Evolutionary conservation across 2,888 invertebrate genomes (phyloP).

Genomic region (Apantesis nais): DNA sequence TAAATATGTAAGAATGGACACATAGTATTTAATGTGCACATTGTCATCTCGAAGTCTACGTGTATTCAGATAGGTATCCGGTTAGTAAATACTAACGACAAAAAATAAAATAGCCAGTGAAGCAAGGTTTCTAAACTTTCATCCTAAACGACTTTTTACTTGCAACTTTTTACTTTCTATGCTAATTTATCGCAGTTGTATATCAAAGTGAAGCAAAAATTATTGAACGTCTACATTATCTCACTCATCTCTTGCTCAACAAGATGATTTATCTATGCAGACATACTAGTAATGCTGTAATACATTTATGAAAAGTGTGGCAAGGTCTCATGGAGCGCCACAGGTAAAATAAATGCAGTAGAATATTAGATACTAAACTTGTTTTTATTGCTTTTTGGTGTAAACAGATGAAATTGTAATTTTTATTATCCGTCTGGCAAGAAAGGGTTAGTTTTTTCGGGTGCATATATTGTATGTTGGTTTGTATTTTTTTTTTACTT

Average conservation of each 20-base stretch:
- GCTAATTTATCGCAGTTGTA: background rate
- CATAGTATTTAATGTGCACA: too few species aligned
- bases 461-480: too few species aligned
- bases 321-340: conserved; percentile 10
- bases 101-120: background rate
- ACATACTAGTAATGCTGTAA: conserved; percentile 6
- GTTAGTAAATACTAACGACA: background rate
- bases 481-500: too few species aligned
- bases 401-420: background rate
- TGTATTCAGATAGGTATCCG: too few species aligned
- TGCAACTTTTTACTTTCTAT: background rate
- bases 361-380: background rate
- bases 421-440: too few species aligned
- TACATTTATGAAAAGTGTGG: conserved; percentile 2
- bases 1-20: too few species aligned
- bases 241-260: conserved; percentile 3
- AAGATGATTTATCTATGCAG: conserved; percentile 12
- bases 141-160: background rate
- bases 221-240: background rate
- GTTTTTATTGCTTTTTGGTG: background rate
- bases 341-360: conserved; percentile 9
- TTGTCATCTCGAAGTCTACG: too few species aligned
- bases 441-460: too few species aligned
- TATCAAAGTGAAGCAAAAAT: background rate
- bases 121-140: background rate